Conservation (phyloP, 1,140 invertebrate species). For the Papilio dardanus region DNA sequence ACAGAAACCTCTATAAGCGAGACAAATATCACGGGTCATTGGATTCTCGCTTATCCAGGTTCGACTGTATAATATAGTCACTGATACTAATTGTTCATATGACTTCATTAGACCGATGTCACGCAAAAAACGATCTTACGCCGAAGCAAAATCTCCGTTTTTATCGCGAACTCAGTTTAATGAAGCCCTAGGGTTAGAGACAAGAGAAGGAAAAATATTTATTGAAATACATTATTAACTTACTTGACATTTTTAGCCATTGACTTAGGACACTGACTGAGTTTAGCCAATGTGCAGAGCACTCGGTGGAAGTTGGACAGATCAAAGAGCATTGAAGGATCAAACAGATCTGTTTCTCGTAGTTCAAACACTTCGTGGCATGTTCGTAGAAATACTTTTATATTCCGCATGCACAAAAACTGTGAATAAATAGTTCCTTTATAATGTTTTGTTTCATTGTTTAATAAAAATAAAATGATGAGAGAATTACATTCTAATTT, state of each 20-base stretch:
- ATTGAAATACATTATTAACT: slow-evolving; percentile 77
- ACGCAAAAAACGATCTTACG: too few relatives aligned
- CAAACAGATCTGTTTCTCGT: slow-evolving; percentile 94
- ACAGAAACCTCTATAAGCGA: too few relatives aligned
- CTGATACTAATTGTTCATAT: too few relatives aligned
- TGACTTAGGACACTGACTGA: slow-evolving; percentile 91
- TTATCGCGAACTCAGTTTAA: too few relatives aligned
- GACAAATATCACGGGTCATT: too few relatives aligned
- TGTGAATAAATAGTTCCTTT: slow-evolving; percentile 80
- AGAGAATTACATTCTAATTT: not conserved
- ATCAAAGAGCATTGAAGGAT: slow-evolving; percentile 96
- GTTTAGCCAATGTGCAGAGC: slow-evolving; percentile 92
- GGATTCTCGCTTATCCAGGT: too few relatives aligned
- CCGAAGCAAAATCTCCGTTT: too few relatives aligned
- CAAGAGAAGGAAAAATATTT: not conserved
- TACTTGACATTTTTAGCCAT: slow-evolving; percentile 87
- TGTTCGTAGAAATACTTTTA: slow-evolving; percentile 93
- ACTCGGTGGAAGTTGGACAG: slow-evolving; percentile 96
- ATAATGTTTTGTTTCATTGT: not conserved
- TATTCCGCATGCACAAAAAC: slow-evolving; percentile 97
- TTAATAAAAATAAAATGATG: not conserved
- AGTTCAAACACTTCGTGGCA: slow-evolving; percentile 93
- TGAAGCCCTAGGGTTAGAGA: too few relatives aligned
- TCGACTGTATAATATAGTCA: too few relatives aligned
- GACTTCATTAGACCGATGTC: too few relatives aligned